A percentile compares a stretch with the other conserved stretches of the same genome.
Conservation (phyloP, 2,888 invertebrate genomes). For the Scotopteryx bipunctaria region DNA sequence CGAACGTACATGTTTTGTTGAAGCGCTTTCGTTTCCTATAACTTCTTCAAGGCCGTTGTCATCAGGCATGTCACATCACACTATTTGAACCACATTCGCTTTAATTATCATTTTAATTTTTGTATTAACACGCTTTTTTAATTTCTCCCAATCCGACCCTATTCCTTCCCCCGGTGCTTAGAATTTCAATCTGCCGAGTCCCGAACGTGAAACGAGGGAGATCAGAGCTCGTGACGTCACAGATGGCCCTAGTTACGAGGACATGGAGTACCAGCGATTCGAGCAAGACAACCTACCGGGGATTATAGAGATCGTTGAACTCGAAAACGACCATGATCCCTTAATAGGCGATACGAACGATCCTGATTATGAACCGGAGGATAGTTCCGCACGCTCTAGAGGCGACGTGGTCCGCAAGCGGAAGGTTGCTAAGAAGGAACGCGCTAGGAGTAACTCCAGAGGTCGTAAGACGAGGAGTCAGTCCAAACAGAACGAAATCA, state of each 20-base stretch:
- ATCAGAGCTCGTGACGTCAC: constrained; percentile 61
- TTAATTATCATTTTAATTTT: constrained; percentile 66
- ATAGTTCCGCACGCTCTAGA: constrained; percentile 65
- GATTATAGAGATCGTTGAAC: constrained; percentile 68
- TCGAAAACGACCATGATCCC: constrained; percentile 51
- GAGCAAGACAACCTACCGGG: constrained; percentile 53
- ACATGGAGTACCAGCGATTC: constrained; percentile 61
- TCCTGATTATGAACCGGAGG: constrained; percentile 64
- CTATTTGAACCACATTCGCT: constrained; percentile 56
- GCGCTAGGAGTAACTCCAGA: constrained; percentile 68
- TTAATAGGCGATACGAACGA: constrained; percentile 54
- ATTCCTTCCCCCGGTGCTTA: constrained; percentile 72
- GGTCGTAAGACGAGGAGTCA: constrained; percentile 75
- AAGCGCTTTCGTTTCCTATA: background rate
- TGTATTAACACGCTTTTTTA: constrained; percentile 84
- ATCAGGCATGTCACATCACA: constrained; percentile 60
- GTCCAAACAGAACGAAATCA: constrained; percentile 57
- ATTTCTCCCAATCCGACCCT: constrained; percentile 71
- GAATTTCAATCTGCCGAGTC: constrained; percentile 78
- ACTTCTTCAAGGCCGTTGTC: constrained; percentile 40
- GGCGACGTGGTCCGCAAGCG: constrained; percentile 69
- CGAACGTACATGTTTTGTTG: background rate
- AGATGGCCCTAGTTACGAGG: constrained; percentile 61
- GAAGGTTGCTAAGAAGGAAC: constrained; percentile 62
- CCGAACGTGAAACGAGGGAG: constrained; percentile 58